phyloP scores from a whole-genome alignment of 1,140 invertebrate genomes.

The Babylonia areolata region DNA sequence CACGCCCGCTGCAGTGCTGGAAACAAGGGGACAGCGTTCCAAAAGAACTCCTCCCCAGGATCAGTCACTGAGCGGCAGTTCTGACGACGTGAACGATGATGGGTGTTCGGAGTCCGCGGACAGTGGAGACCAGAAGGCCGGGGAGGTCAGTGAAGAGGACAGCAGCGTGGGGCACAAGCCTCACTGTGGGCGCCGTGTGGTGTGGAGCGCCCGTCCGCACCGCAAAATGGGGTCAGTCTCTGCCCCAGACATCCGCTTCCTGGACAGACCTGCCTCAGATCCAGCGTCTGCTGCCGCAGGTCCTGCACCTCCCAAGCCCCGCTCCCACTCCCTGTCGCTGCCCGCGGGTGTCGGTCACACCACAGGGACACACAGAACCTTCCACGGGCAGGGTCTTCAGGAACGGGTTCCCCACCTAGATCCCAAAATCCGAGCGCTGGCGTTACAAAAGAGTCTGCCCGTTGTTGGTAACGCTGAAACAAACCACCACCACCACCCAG shows the following conservation, averaged over 20 bases:
- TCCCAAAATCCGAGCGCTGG: not conserved
- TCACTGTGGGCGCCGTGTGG: not conserved
- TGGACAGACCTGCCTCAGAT: not conserved
- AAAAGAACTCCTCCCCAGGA: not conserved
- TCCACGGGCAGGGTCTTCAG: not conserved
- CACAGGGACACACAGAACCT: not conserved
- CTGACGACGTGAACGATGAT: not conserved
- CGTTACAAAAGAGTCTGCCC: not conserved
- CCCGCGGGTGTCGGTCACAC: no score
- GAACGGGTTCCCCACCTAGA: not conserved
- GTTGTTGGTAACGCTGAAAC: not conserved
- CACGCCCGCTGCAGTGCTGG: not conserved
- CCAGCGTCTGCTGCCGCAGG: not conserved
- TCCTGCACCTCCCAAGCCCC: not conserved
- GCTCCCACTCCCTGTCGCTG: not conserved
- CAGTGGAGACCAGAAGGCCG: not conserved
- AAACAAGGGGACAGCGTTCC: not conserved
- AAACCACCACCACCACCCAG: not conserved
- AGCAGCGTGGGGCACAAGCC: not conserved
- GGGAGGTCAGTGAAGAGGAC: not conserved
- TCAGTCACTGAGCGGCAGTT: no score
- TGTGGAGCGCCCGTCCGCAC: conserved; percentile 3
- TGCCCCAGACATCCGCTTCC: not conserved
- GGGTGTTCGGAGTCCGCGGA: not conserved
- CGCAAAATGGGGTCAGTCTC: not conserved